A percentile compares a stretch with the other conserved stretches of the same genome.
Evolutionary conservation across 2,888 invertebrate genomes (phyloP).

Genomic region (Nephrotoma flavescens): DNA sequence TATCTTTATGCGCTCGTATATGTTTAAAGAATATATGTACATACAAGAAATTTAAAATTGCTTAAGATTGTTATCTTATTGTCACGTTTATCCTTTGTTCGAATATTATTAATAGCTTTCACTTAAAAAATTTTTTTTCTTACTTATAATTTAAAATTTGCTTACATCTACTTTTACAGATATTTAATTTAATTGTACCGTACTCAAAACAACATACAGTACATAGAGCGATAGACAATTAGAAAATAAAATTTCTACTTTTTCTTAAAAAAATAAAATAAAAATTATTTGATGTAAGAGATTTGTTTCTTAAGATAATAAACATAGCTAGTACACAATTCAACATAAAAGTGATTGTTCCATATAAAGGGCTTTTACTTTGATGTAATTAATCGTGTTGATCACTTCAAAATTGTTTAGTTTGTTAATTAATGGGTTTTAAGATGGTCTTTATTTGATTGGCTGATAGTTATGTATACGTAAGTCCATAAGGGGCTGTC

Average conservation of each 20-base stretch:
- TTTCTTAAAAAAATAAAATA: background rate
- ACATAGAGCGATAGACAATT: background rate
- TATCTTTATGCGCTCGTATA: no score
- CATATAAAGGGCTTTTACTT: background rate
- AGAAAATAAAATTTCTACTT: background rate
- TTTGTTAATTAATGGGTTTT: background rate
- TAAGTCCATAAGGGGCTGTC: background rate
- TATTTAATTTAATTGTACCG: background rate
- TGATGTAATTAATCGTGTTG: background rate
- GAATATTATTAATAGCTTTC: slow-evolving; percentile 2
- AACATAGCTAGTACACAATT: background rate
- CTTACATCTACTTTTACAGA: background rate
- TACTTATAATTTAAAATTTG: background rate
- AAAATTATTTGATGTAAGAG: background rate
- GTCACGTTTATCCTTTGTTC: slow-evolving; percentile 4
- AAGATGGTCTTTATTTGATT: background rate
- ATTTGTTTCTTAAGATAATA: background rate
- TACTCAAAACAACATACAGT: background rate
- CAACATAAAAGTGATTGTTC: background rate
- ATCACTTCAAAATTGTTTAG: background rate
- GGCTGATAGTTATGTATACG: background rate
- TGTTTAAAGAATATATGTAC: background rate
- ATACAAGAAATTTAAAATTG: background rate
- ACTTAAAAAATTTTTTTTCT: background rate
- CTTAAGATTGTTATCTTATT: slow-evolving; percentile 1